These are phyloP conservation scores for Charaxes varanes DNA, from an alignment of 1,140 invertebrate genomes.

Conservation along the genomic window DNA sequence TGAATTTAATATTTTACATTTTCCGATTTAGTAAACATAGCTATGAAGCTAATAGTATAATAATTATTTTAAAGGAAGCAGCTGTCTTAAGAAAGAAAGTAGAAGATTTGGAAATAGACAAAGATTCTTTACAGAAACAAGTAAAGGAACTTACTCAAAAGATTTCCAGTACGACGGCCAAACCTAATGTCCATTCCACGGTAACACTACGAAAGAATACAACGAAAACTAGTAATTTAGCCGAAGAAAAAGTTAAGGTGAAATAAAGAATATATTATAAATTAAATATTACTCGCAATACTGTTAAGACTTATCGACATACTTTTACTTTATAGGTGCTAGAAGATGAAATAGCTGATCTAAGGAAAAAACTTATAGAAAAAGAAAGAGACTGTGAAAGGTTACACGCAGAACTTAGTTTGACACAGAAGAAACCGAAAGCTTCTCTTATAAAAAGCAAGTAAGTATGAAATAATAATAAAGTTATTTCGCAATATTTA, in stretches of 20 bases:
- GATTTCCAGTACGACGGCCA: constrained; percentile 57
- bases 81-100: constrained; percentile 86
- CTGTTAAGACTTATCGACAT: neutral
- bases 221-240: constrained; percentile 63
- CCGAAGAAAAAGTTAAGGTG: constrained; percentile 82
- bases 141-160: constrained; percentile 85
- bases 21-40: no score
- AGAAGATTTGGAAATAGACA: constrained; percentile 88
- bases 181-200: constrained; percentile 48
- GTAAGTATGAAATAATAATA: constrained; percentile 54
- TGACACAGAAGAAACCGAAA: constrained; percentile 78
- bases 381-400: constrained; percentile 88
- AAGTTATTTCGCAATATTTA: no score
- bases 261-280: neutral
- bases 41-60: neutral
- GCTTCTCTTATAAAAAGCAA: constrained; percentile 76
- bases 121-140: constrained; percentile 83
- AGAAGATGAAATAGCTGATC: constrained; percentile 82
- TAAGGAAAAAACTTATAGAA: constrained; percentile 86
- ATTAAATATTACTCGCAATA: neutral
- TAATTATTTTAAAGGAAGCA: constrained; percentile 77
- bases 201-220: constrained; percentile 46
- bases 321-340: constrained; percentile 40
- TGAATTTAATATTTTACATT: no score
- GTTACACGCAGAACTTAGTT: constrained; percentile 80